A percentile compares a stretch with the other conserved stretches of the same genome.
Evolutionary conservation across 2,797 vertebrate genomes (phyloP).

Genomic region (Etheostoma nigrum): DNA sequence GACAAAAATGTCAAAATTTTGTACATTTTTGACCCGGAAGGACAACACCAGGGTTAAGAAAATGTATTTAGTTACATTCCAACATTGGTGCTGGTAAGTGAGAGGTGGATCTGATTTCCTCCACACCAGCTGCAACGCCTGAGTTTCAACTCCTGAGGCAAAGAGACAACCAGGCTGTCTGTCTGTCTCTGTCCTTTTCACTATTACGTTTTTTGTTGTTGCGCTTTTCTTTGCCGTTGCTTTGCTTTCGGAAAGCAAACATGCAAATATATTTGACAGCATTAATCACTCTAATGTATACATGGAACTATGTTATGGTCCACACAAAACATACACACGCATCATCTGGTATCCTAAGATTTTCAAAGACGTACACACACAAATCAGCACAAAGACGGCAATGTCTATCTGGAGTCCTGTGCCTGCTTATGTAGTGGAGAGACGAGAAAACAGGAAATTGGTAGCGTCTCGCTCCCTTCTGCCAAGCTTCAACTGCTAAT

Average conservation of each 20-base stretch:
- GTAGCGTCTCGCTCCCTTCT: constrained; percentile 56
- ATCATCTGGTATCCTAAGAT: background rate
- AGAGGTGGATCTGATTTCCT: constrained; percentile 4
- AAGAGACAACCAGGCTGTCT: background rate
- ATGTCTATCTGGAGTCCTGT: constrained; percentile 27
- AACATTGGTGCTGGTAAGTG: background rate
- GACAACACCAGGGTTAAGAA: too few relatives aligned
- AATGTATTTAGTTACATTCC: background rate
- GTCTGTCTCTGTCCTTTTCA: background rate
- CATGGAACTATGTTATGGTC: background rate
- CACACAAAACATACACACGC: background rate
- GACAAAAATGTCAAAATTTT: too few relatives aligned
- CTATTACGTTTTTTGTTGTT: background rate
- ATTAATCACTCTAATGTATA: background rate
- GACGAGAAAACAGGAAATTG: constrained; percentile 60
- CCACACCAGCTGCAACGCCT: constrained; percentile 17
- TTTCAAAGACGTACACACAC: constrained; percentile 2
- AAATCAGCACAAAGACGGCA: constrained; percentile 7
- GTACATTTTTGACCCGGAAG: too few relatives aligned
- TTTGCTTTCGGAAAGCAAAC: background rate
- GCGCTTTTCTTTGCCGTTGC: background rate
- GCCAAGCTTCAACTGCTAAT: constrained; percentile 63
- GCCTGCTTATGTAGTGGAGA: constrained; percentile 36
- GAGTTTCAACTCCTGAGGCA: constrained; percentile 9
- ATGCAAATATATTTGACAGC: background rate